Conservation (phyloP, 2,888 invertebrate genomes). For the Carabus problematicus region DNA sequence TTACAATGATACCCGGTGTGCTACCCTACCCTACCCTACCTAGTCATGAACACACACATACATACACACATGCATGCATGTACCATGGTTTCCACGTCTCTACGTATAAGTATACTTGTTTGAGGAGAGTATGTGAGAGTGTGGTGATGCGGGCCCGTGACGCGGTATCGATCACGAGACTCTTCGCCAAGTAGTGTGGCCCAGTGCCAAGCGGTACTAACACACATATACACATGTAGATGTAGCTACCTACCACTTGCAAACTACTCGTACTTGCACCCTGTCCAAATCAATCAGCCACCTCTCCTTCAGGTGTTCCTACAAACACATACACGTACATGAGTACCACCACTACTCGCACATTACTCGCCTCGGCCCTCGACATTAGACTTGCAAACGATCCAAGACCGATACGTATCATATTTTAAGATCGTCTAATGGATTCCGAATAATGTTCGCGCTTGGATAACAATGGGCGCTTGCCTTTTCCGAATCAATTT, state of each 20-base stretch:
- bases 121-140: constrained; percentile 1
- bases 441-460: constrained; percentile 44
- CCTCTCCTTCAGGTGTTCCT: not conserved
- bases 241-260: not conserved
- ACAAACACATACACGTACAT: not conserved
- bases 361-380: not conserved
- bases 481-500: constrained; percentile 37
- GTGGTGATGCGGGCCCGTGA: constrained; percentile 28
- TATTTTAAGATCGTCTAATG: constrained; percentile 46
- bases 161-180: constrained; percentile 29
- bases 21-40: not conserved
- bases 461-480: constrained; percentile 29
- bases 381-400: constrained; percentile 46
- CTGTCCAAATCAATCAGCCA: constrained; percentile 15
- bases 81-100: no score
- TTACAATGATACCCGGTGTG: constrained; percentile 26
- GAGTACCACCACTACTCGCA: not conserved
- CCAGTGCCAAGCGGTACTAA: constrained; percentile 16
- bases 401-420: constrained; percentile 44
- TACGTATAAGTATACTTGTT: no score
- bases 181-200: constrained; percentile 21
- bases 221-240: not conserved
- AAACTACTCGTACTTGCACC: constrained; percentile 7
- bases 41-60: no score
- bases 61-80: no score